Conservation (phyloP, 2,888 invertebrate species). For the Erebia palarica region DNA sequence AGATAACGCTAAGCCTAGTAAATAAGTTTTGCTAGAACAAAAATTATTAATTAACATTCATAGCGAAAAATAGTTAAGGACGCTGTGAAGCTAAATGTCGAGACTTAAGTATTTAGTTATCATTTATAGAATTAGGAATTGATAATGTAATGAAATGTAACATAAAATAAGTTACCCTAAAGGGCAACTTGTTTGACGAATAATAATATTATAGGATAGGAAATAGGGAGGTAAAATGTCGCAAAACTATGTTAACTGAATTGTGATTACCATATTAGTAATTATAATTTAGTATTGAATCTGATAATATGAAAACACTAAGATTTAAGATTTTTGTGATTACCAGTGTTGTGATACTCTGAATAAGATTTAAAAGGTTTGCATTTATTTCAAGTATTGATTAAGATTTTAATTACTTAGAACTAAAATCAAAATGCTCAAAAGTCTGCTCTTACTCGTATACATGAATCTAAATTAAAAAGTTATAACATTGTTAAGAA, state of each 20-base stretch:
- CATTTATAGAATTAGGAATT: background rate
- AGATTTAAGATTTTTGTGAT: constrained; percentile 16
- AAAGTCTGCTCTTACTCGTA: constrained; percentile 4
- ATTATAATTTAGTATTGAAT: too few relatives aligned
- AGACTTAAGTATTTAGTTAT: constrained; percentile 12
- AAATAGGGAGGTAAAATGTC: background rate
- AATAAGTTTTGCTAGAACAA: background rate
- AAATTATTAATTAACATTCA: background rate
- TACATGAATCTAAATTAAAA: background rate
- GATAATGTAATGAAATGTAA: constrained; percentile 5
- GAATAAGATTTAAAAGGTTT: constrained; percentile 17
- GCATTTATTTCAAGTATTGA: constrained; percentile 11
- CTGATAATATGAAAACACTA: background rate
- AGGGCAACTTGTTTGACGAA: background rate
- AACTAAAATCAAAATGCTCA: constrained; percentile 20
- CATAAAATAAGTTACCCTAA: background rate
- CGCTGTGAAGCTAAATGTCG: constrained; percentile 10
- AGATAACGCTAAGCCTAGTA: background rate
- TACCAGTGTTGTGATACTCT: constrained; percentile 33
- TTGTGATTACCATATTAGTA: too few relatives aligned
- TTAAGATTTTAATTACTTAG: constrained; percentile 3
- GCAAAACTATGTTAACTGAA: background rate
- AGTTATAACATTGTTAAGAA: constrained; percentile 6
- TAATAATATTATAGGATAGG: background rate
- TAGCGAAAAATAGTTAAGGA: constrained; percentile 16